phyloP scores from a whole-genome alignment of 2,888 invertebrate species.

The Mamestra brassicae region DNA sequence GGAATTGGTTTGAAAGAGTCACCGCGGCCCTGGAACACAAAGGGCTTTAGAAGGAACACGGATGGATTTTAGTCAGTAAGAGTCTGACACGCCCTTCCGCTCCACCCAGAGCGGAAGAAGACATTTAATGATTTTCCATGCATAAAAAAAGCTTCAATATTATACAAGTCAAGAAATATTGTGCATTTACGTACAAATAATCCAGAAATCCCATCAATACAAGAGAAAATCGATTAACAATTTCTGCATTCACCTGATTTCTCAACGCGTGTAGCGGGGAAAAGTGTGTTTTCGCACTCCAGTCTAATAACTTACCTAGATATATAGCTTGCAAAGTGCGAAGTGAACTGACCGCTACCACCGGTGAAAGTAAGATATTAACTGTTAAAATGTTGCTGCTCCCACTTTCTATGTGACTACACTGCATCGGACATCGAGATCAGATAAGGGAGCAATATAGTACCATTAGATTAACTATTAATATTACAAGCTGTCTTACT shows the following conservation, averaged over 20 bases:
- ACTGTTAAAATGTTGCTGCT: slow-evolving; percentile 55
- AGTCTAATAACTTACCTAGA: slow-evolving; percentile 40
- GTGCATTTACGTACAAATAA: background rate
- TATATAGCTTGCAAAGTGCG: slow-evolving; percentile 23
- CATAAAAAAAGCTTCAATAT: too few species aligned
- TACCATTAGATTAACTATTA: slow-evolving; percentile 18
- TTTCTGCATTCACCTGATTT: slow-evolving; percentile 18
- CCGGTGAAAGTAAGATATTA: slow-evolving; percentile 57
- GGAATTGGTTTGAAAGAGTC: too few species aligned
- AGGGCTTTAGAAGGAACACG: too few species aligned
- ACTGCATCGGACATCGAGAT: slow-evolving; percentile 28
- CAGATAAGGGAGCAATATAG: slow-evolving; percentile 53
- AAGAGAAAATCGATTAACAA: slow-evolving; percentile 6
- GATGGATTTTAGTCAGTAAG: too few species aligned
- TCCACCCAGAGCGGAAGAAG: too few species aligned
- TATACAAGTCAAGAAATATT: background rate
- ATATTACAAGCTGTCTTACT: slow-evolving; percentile 11
- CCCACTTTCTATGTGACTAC: slow-evolving; percentile 52
- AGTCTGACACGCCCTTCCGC: too few species aligned
- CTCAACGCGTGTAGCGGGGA: slow-evolving; percentile 17
- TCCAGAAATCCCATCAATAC: background rate
- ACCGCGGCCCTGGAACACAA: too few species aligned
- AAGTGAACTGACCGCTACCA: slow-evolving; percentile 64
- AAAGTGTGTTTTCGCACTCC: slow-evolving; percentile 41
- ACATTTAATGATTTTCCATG: too few species aligned